Evolutionary conservation across 2,888 invertebrate species (phyloP).

Genomic region (Stramonita haemastoma): DNA sequence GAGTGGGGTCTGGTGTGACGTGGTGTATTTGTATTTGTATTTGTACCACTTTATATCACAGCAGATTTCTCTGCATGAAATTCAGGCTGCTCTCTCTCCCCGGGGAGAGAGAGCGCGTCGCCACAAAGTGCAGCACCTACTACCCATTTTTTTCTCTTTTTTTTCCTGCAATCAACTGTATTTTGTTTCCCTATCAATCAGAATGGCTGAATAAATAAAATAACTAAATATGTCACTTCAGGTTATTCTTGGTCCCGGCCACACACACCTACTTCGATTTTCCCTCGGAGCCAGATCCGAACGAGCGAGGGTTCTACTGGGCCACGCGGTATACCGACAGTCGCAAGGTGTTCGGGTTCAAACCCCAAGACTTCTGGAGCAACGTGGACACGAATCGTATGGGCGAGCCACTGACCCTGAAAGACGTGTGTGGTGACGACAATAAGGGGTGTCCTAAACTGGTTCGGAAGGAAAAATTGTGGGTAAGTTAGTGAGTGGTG

Average conservation of each 20-base stretch:
- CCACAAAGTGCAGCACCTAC: too few relatives aligned
- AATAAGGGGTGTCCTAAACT: constrained; percentile 59
- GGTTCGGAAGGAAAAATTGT: constrained; percentile 66
- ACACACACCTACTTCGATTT: constrained; percentile 71
- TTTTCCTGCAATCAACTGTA: too few relatives aligned
- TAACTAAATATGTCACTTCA: too few relatives aligned
- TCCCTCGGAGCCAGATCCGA: constrained; percentile 69
- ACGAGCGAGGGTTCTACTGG: constrained; percentile 74
- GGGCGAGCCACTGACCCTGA: constrained; percentile 58
- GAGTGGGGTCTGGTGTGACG: too few relatives aligned
- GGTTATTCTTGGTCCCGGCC: constrained; percentile 69
- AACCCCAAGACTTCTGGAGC: constrained; percentile 59
- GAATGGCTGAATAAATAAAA: too few relatives aligned
- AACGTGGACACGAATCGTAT: constrained; percentile 57
- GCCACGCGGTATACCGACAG: constrained; percentile 71
- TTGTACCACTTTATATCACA: too few relatives aligned
- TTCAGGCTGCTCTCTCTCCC: too few relatives aligned
- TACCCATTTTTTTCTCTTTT: too few relatives aligned
- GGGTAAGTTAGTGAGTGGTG: constrained; percentile 56
- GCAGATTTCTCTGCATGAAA: too few relatives aligned
- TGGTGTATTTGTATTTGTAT: too few relatives aligned
- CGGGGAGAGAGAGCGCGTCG: too few relatives aligned
- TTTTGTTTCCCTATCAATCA: too few relatives aligned
- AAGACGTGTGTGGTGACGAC: constrained; percentile 58
- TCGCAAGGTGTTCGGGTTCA: constrained; percentile 63